Evolutionary conservation across 64 coral and sea anemone species (phyloP).

Genomic region (Stichodactyla helianthus): DNA sequence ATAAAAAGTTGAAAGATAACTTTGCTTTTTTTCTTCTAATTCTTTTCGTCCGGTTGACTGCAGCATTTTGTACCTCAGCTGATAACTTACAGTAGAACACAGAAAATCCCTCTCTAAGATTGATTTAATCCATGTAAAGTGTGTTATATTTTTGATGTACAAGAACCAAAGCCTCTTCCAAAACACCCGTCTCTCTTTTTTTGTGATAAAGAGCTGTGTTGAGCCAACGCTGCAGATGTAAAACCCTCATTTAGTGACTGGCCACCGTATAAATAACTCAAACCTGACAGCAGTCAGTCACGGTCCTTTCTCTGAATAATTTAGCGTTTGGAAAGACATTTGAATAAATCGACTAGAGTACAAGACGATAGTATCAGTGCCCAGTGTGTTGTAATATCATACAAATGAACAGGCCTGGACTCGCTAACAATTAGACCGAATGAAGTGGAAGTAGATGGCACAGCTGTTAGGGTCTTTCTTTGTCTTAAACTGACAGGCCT

Average conservation of each 20-base stretch:
- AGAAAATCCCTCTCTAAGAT: neutral
- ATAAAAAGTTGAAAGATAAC: neutral
- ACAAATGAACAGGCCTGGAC: neutral
- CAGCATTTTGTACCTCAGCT: neutral
- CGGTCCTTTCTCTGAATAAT: neutral
- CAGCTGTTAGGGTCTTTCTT: neutral
- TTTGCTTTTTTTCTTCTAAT: neutral
- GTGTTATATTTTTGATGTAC: neutral
- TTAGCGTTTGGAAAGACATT: neutral
- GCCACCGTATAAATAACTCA: neutral
- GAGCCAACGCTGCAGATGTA: neutral
- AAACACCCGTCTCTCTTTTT: neutral
- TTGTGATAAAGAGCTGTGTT: neutral
- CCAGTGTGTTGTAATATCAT: slow-evolving; percentile 9
- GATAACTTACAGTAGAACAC: neutral
- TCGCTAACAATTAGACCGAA: slow-evolving; percentile 5
- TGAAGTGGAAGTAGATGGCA: neutral
- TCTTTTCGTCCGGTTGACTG: neutral
- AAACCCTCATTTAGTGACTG: neutral
- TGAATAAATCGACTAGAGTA: slow-evolving; percentile 8
- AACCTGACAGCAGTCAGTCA: neutral
- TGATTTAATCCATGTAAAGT: neutral
- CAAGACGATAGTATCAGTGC: slow-evolving; percentile 1
- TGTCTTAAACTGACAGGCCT: neutral
- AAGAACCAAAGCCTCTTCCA: neutral